A percentile compares a stretch with the other conserved stretches of the same genome.
Evolutionary conservation across 2,113 vertebrate genomes (phyloP).

Genomic region (human): DNA sequence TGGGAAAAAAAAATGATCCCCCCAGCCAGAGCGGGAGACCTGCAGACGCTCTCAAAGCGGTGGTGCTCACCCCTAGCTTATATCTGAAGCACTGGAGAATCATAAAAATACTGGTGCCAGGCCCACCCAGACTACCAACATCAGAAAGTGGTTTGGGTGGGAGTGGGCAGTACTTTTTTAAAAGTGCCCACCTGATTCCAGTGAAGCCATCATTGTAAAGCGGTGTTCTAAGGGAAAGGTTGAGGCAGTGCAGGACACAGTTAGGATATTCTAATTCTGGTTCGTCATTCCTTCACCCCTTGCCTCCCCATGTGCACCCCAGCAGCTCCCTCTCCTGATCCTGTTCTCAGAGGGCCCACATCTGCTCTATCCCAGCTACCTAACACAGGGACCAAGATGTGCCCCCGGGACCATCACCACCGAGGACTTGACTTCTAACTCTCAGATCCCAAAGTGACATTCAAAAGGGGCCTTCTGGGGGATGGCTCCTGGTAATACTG

Average conservation of each 20-base stretch:
- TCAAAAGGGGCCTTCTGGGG: not conserved
- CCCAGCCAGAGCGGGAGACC: conserved; percentile 5
- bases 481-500: not conserved
- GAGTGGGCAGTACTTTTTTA: not conserved
- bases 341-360: not conserved
- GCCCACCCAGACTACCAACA: not conserved
- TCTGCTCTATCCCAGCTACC: not conserved
- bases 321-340: not conserved
- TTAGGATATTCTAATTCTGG: not conserved
- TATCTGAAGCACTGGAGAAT: not conserved
- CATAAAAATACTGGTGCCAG: not conserved
- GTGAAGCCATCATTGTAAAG: not conserved
- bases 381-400: not conserved
- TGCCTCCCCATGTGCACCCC: not conserved
- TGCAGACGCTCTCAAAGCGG: not conserved
- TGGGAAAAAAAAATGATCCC: conserved; percentile 56
- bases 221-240: not conserved
- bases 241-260: not conserved
- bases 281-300: not conserved
- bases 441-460: not conserved
- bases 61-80: not conserved
- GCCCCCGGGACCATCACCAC: not conserved
- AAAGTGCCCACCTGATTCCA: not conserved
- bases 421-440: not conserved
- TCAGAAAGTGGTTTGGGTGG: not conserved